A percentile compares a stretch with the other conserved stretches of the same genome.
phyloP scores from a whole-genome alignment of 1,140 invertebrate species.

The Drosophila eugracilis region DNA sequence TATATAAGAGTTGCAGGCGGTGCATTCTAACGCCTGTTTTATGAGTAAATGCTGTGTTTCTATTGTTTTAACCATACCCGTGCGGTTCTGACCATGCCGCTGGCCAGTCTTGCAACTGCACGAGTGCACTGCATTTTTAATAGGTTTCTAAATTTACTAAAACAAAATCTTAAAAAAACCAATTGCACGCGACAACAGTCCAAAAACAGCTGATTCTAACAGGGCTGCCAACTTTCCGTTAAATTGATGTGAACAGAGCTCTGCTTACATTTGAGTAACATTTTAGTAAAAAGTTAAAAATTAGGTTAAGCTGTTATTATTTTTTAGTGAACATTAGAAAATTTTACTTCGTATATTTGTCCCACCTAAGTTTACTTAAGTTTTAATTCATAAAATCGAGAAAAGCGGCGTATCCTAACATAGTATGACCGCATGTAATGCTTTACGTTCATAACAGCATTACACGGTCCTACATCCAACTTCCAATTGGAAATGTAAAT shows the following conservation, averaged over 20 bases:
- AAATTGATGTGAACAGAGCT: neutral
- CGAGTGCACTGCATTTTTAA: slow-evolving; percentile 68
- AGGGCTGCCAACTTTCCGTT: slow-evolving; percentile 36
- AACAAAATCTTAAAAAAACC: slow-evolving; percentile 43
- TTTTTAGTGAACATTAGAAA: neutral
- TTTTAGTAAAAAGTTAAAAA: too few species aligned
- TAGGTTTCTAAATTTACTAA: slow-evolving; percentile 23
- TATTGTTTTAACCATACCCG: slow-evolving; percentile 20
- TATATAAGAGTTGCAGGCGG: slow-evolving; percentile 63
- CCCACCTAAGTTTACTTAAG: neutral
- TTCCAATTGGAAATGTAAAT: slow-evolving; percentile 18
- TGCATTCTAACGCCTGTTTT: neutral
- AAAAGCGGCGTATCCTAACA: neutral
- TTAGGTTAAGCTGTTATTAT: too few species aligned
- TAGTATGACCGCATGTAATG: neutral
- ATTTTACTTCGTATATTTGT: neutral
- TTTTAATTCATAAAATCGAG: neutral
- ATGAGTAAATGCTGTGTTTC: neutral
- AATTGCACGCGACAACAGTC: slow-evolving; percentile 41
- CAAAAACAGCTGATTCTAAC: slow-evolving; percentile 40
- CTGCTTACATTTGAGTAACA: neutral
- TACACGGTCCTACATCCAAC: neutral
- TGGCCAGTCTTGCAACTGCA: slow-evolving; percentile 42
- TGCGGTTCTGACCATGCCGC: slow-evolving; percentile 13
- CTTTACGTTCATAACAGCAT: neutral